phyloP scores from a whole-genome alignment of 2,797 vertebrate species.

The Ciconia nigra region DNA sequence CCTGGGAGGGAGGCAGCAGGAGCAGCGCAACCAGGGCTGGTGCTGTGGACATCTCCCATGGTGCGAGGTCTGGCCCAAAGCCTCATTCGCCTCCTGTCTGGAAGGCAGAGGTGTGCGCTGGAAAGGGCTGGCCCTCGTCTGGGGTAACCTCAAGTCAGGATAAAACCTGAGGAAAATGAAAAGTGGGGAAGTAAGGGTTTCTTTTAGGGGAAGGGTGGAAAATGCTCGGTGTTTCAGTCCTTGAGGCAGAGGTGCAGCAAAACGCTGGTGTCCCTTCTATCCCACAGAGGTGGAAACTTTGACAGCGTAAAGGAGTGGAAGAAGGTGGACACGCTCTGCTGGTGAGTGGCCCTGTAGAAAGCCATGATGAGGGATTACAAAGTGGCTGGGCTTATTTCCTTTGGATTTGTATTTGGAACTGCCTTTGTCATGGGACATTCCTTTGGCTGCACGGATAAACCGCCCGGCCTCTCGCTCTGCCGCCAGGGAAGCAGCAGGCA shows the following conservation, averaged over 20 bases:
- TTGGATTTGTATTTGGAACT: background rate
- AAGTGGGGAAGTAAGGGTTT: background rate
- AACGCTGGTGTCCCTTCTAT: too few relatives aligned
- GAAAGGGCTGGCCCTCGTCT: background rate
- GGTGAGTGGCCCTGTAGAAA: rapidly evolving
- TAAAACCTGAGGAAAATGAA: background rate
- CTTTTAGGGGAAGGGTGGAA: background rate
- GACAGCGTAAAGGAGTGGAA: rapidly evolving
- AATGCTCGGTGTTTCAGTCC: background rate
- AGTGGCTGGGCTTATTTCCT: background rate
- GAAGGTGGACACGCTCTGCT: background rate
- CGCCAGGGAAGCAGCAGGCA: too few relatives aligned
- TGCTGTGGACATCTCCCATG: rapidly evolving
- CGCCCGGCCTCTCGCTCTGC: rapidly evolving
- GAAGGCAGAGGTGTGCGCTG: rapidly evolving
- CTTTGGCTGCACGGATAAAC: rapidly evolving
- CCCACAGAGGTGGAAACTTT: background rate
- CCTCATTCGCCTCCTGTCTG: background rate
- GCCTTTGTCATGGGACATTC: rapidly evolving
- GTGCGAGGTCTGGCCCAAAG: rapidly evolving
- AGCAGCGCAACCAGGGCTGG: rapidly evolving
- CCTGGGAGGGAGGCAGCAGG: background rate
- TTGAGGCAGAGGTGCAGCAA: background rate
- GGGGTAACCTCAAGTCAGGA: background rate
- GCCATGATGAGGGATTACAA: too few relatives aligned